A percentile compares a stretch with the other conserved stretches of the same genome.
Evolutionary conservation across 2,113 vertebrate genomes (phyloP).

Genomic region (Dicrurus megarhynchus): DNA sequence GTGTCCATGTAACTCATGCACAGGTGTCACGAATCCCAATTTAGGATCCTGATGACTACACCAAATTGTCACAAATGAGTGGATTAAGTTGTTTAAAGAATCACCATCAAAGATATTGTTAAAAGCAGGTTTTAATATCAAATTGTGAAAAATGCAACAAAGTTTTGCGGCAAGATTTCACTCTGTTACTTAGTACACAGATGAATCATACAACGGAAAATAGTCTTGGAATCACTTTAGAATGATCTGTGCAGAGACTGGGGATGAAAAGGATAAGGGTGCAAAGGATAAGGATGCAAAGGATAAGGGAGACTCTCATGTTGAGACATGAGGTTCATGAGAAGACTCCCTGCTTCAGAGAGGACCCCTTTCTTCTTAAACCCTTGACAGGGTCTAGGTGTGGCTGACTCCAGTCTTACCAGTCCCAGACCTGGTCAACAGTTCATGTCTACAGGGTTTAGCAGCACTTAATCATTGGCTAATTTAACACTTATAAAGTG

Average conservation of each 20-base stretch:
- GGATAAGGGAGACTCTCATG: not conserved
- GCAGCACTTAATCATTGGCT: not conserved
- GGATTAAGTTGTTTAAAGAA: not conserved
- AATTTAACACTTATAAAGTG: not conserved
- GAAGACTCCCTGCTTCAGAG: not conserved
- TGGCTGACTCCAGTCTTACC: not conserved
- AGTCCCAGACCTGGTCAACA: not conserved
- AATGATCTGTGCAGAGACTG: not conserved
- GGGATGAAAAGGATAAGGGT: not conserved
- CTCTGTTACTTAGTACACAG: not conserved
- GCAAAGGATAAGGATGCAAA: not conserved
- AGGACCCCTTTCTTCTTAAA: not conserved
- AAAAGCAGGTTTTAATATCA: not conserved
- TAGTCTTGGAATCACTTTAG: not conserved
- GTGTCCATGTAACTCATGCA: not conserved
- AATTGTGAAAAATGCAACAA: not conserved
- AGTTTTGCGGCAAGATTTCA: not conserved
- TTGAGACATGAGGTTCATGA: not conserved
- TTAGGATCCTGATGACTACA: not conserved
- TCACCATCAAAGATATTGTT: not conserved
- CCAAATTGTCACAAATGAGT: not conserved
- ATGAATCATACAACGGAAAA: not conserved
- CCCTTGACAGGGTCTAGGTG: not conserved
- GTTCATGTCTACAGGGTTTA: not conserved
- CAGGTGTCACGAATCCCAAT: rapidly evolving